A percentile compares a stretch with the other conserved stretches of the same genome.
These are phyloP conservation scores for Drosophila pandora DNA, from an alignment of 1,140 invertebrate species.

Conservation along the genomic window DNA sequence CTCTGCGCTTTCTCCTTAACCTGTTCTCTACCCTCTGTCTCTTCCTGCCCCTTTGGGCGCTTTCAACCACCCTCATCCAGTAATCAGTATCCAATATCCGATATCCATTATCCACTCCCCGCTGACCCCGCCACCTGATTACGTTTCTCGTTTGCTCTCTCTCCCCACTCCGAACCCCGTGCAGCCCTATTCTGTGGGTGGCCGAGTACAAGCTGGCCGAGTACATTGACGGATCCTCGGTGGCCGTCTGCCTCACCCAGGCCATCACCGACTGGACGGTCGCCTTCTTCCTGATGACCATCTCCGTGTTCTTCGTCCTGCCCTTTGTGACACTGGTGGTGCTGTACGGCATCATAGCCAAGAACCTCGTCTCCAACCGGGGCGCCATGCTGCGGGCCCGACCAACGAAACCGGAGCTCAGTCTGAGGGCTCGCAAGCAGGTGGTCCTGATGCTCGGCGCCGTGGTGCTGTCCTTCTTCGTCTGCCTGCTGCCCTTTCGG, in stretches of 20 bases:
- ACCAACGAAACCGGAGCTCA: constrained; percentile 84
- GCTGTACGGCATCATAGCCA: constrained; percentile 92
- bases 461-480: constrained; percentile 95
- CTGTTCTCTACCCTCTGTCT: not conserved
- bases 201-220: constrained; percentile 88
- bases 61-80: constrained; percentile 10
- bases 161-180: constrained; percentile 18
- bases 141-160: constrained; percentile 64
- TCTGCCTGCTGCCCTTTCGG: constrained; percentile 94
- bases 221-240: constrained; percentile 88
- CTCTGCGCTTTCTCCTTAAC: constrained; percentile 1
- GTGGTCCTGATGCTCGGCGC: constrained; percentile 95
- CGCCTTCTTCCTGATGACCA: constrained; percentile 91
- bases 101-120: constrained; percentile 40
- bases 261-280: constrained; percentile 89
- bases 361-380: constrained; percentile 91
- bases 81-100: constrained; percentile 30
- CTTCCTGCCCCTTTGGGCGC: constrained; percentile 17
- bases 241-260: constrained; percentile 90
- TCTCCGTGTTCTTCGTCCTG: constrained; percentile 92
- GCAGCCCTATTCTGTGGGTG: constrained; percentile 91
- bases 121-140: constrained; percentile 51
- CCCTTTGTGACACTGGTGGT: constrained; percentile 91
- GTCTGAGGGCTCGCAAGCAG: constrained; percentile 88
- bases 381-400: constrained; percentile 87